Base-by-base conservation (phyloP, 2,113 vertebrate genomes). In the Sisor rabdophorus region DNA sequence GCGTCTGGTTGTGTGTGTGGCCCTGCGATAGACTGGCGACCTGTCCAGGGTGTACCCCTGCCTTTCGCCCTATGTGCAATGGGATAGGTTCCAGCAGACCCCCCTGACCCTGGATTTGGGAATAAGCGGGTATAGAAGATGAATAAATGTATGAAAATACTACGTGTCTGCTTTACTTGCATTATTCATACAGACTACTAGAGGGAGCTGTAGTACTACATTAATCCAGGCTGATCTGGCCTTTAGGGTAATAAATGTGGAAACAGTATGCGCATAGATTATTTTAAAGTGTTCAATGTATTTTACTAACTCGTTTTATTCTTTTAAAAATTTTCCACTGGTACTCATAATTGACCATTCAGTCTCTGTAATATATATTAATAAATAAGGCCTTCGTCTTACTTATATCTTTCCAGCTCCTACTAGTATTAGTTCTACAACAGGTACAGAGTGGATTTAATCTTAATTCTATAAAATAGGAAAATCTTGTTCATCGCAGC, bases 121-220 rank as follows among this genome's bases (percentile, higher is more conserved):
- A n/a, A n/a, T n/a, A n/a, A n/a, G n/a, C n/a, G n/a, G n/a, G n/a
- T n/a, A n/a, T n/a, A n/a, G n/a, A n/a, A n/a, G n/a, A n/a, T n/a
- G n/a, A n/a, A n/a, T n/a, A n/a, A n/a, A n/a, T n/a, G n/a, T n/a
- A n/a, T n/a, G n/a, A 12, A 50, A 17, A 68, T 50, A 17, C 13
- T 22, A 68, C 64, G 16, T 50, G 26, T 67, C 15, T 67, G 13
- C 64, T 26, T 67, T 32, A 59, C 36, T 55, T 74, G 50, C 20
- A 36, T 56, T 58, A 40, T 24, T 56, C 28, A 36, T 7, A 60
- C 52, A 30, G 32, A 44, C 87, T 87, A 89, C 89, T 84, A 86
- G 90, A 88, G 89, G 89, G 87, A 32, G 63, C 40, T 73, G 58
- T 74, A 60, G 52, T 30, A 24, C 50, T 64, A 47, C 16, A 68